Evolutionary conservation across 2,888 invertebrate species (phyloP).

Genomic region (Drosophila demipolita): DNA sequence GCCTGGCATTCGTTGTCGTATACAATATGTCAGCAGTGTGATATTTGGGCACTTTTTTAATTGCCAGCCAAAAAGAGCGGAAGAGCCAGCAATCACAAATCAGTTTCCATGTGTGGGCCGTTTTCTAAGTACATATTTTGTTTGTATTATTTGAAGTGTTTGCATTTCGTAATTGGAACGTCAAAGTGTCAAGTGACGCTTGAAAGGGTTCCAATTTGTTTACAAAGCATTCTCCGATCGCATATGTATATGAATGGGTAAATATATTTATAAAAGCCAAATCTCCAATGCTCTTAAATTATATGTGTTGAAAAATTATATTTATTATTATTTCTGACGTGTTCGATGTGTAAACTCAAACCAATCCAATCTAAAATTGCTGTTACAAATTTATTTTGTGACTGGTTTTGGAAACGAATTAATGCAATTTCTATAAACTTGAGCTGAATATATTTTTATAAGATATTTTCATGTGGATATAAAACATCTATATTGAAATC

Average conservation of each 20-base stretch:
- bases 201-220: slow-evolving; percentile 52
- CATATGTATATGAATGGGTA: not conserved
- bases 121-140: slow-evolving; percentile 58
- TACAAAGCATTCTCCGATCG: slow-evolving; percentile 41
- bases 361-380: not conserved
- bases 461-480: not conserved
- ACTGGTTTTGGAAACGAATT: not conserved
- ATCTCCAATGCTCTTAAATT: not conserved
- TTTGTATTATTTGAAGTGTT: slow-evolving; percentile 73
- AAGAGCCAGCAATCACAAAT: slow-evolving; percentile 27
- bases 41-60: slow-evolving; percentile 45
- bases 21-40: slow-evolving; percentile 50
- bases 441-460: not conserved
- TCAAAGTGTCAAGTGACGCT: slow-evolving; percentile 72
- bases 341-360: not conserved
- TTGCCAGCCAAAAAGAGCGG: slow-evolving; percentile 41
- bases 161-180: slow-evolving; percentile 79
- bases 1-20: slow-evolving; percentile 43
- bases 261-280: not conserved
- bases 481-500: not conserved
- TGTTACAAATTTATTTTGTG: not conserved
- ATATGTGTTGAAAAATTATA: not conserved
- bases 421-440: not conserved
- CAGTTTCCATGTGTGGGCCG: slow-evolving; percentile 57
- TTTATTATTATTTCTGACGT: not conserved